Conservation (phyloP, 1,140 invertebrate species). For the Gonatopus flavifemur region DNA sequence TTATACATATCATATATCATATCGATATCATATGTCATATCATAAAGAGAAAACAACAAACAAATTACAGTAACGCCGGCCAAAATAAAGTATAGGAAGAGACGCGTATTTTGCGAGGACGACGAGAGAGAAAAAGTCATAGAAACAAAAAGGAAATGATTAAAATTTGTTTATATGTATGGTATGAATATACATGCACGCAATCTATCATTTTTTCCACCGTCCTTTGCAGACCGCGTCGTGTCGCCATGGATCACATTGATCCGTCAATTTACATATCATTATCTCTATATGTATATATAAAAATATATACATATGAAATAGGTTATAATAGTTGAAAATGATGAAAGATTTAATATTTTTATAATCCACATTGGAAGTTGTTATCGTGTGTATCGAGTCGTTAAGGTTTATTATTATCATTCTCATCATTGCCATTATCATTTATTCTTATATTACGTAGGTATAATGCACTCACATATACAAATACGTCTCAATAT, state of each 20-base stretch:
- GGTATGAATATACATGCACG: too few relatives aligned
- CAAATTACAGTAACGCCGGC: constrained; percentile 39
- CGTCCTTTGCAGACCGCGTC: constrained; percentile 29
- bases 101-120: constrained; percentile 19
- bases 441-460: too few relatives aligned
- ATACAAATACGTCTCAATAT: too few relatives aligned
- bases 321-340: constrained; percentile 45
- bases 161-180: too few relatives aligned
- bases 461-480: too few relatives aligned
- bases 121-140: constrained; percentile 5
- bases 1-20: not conserved
- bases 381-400: constrained; percentile 60
- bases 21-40: not conserved
- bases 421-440: too few relatives aligned
- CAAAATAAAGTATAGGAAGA: constrained; percentile 36
- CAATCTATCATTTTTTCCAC: too few relatives aligned
- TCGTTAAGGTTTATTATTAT: constrained; percentile 56
- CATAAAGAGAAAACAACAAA: constrained; percentile 2
- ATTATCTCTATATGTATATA: constrained; percentile 17
- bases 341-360: constrained; percentile 56
- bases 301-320: constrained; percentile 31
- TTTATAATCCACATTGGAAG: constrained; percentile 62
- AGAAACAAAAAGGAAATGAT: too few relatives aligned
- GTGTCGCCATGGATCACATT: constrained; percentile 55
- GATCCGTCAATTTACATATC: constrained; percentile 53